Evolutionary conservation across 2,888 invertebrate genomes (phyloP).

Genomic region (Stegana nigrithorax): DNA sequence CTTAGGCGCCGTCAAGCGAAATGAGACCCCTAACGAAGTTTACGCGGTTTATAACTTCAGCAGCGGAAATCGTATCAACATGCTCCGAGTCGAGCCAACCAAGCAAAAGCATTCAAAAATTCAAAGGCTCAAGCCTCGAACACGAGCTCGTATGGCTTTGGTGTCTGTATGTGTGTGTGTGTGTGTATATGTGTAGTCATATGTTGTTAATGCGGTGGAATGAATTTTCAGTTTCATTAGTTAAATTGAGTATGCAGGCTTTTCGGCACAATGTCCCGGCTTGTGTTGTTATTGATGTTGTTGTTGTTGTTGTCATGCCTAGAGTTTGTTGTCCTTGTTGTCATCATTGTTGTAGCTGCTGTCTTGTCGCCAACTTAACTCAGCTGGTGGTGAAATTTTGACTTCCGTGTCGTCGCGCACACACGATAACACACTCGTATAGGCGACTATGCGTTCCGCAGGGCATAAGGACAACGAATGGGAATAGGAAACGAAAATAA

Average conservation of each 20-base stretch:
- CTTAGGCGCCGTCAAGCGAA: no score
- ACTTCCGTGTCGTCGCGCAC: slow-evolving; percentile 43
- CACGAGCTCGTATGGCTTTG: no score
- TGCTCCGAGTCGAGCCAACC: no score
- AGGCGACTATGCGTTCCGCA: background rate
- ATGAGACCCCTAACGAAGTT: no score
- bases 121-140: no score
- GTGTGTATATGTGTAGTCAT: no score
- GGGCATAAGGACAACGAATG: no score
- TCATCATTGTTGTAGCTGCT: slow-evolving; percentile 34
- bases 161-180: slow-evolving; percentile 33
- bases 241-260: slow-evolving; percentile 66
- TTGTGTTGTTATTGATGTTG: slow-evolving; percentile 8
- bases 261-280: slow-evolving; percentile 54
- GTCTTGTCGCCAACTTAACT: slow-evolving; percentile 32
- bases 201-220: slow-evolving; percentile 63
- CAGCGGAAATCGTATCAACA: no score
- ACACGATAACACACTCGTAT: slow-evolving; percentile 28
- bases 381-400: slow-evolving; percentile 50
- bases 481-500: slow-evolving; percentile 17
- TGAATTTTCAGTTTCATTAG: slow-evolving; percentile 67
- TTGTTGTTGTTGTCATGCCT: slow-evolving; percentile 31
- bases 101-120: no score
- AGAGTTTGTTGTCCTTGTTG: slow-evolving; percentile 28
- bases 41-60: no score